Percentiles rank a stretch among this genome's conserved stretches.
phyloP scores from a whole-genome alignment of 2,888 invertebrate genomes.

The Netelia melanura region DNA sequence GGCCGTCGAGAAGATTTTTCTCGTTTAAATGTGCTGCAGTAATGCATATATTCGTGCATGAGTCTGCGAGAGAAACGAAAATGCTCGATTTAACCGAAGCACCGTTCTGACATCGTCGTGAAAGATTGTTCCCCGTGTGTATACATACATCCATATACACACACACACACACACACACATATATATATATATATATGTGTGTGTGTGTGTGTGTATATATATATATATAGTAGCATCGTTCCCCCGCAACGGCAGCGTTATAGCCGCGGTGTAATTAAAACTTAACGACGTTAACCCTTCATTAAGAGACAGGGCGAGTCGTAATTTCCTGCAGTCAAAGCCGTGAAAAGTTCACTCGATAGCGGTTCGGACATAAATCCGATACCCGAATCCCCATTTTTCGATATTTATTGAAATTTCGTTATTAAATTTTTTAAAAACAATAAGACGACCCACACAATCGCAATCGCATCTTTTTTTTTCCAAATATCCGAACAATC shows the following conservation, averaged over 20 bases:
- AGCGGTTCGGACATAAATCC: constrained; percentile 1
- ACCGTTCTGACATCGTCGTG: constrained; percentile 17
- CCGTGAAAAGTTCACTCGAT: constrained; percentile 21
- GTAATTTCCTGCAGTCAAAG: constrained; percentile 58
- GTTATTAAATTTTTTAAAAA: no score
- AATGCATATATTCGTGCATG: background rate
- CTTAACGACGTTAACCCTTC: constrained; percentile 66
- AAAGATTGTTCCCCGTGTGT: constrained; percentile 8
- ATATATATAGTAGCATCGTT: background rate
- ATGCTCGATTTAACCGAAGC: constrained; percentile 54
- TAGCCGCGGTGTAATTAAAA: constrained; percentile 61
- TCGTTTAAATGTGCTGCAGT: constrained; percentile 21
- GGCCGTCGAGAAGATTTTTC: constrained; percentile 37
- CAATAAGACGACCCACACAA: no score
- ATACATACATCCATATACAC: background rate
- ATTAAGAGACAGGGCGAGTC: constrained; percentile 57
- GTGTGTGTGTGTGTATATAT: no score
- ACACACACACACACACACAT: no score
- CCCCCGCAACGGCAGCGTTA: background rate
- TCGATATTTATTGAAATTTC: background rate
- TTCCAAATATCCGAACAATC: no score
- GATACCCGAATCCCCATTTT: constrained; percentile 13
- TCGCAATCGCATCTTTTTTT: no score
- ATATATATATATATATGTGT: constrained; percentile 10
- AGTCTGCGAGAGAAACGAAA: constrained; percentile 26